Evolutionary conservation across 2,797 vertebrate species (phyloP).

Genomic region (Rhynchotus rufescens): DNA sequence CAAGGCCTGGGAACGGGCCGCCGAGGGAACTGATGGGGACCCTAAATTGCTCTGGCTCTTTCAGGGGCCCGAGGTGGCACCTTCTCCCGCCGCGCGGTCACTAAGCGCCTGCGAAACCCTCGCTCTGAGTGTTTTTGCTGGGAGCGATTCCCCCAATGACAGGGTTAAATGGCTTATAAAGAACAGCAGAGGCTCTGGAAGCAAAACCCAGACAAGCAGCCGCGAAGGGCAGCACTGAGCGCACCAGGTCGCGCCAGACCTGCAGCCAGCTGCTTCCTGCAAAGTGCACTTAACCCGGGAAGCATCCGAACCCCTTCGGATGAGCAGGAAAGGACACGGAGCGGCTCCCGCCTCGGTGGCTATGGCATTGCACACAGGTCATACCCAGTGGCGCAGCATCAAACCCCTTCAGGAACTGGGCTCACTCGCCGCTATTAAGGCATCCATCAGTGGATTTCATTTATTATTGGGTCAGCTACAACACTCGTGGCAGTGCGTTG

Average conservation of each 20-base stretch:
- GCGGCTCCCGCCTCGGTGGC: not conserved
- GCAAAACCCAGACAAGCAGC: not conserved
- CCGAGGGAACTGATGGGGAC: not conserved
- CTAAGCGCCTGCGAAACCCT: not conserved
- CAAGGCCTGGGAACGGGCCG: not conserved
- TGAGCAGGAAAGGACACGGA: not conserved
- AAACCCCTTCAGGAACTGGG: constrained; percentile 31
- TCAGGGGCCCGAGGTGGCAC: constrained; percentile 29
- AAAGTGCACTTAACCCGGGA: not conserved
- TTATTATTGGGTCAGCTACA: constrained; percentile 49
- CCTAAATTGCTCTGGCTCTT: not conserved
- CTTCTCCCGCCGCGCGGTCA: not conserved
- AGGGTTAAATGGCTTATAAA: constrained; percentile 2
- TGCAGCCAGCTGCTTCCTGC: not conserved
- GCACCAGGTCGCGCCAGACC: not conserved
- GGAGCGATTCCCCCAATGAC: not conserved
- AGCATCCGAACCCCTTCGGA: not conserved
- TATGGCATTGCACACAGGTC: not conserved
- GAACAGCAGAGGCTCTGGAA: not conserved
- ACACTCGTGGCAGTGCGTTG: not conserved
- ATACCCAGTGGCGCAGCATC: not conserved
- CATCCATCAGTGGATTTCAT: constrained; percentile 37
- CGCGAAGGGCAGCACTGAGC: rapidly evolving
- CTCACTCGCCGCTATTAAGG: not conserved
- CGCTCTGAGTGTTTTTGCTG: constrained; percentile 44